Conservation (phyloP, 2,113 vertebrate genomes). For the Saimiri boliviensis region DNA sequence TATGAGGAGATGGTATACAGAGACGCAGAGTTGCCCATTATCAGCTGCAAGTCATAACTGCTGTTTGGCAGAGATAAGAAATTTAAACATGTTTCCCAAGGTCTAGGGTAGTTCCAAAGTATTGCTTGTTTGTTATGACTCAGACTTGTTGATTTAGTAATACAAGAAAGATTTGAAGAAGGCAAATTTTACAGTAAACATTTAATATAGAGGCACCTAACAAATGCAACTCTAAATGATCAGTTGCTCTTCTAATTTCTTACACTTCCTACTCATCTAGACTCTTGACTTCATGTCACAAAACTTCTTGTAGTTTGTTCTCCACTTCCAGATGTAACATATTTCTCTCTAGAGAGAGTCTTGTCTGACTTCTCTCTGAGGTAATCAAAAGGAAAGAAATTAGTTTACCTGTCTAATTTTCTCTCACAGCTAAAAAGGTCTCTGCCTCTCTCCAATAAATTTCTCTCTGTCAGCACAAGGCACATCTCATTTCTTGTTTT, state of each 20-base stretch:
- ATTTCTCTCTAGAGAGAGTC: constrained; percentile 38
- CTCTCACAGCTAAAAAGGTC: constrained; percentile 53
- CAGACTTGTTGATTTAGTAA: constrained; percentile 28
- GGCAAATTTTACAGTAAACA: constrained; percentile 1
- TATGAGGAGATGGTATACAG: neutral
- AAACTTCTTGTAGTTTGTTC: neutral
- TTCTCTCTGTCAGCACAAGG: constrained; percentile 51
- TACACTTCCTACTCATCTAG: constrained; percentile 3
- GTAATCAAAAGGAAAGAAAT: constrained; percentile 63
- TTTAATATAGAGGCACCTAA: constrained; percentile 13
- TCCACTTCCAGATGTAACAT: constrained; percentile 1
- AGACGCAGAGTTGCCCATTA: neutral
- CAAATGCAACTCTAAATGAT: neutral
- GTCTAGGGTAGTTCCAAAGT: neutral
- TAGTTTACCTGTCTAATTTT: constrained; percentile 66
- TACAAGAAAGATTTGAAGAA: constrained; percentile 12
- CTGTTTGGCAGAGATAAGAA: constrained; percentile 56
- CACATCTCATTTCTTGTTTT: constrained; percentile 63
- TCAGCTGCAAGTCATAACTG: neutral
- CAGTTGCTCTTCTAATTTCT: constrained; percentile 28
- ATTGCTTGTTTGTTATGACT: neutral
- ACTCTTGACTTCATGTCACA: constrained; percentile 45
- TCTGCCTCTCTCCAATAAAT: constrained; percentile 60
- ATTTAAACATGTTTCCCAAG: constrained; percentile 39
- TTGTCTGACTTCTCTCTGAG: constrained; percentile 31